Conservation (phyloP, 1,140 invertebrate genomes). For the Tribolium madens region DNA sequence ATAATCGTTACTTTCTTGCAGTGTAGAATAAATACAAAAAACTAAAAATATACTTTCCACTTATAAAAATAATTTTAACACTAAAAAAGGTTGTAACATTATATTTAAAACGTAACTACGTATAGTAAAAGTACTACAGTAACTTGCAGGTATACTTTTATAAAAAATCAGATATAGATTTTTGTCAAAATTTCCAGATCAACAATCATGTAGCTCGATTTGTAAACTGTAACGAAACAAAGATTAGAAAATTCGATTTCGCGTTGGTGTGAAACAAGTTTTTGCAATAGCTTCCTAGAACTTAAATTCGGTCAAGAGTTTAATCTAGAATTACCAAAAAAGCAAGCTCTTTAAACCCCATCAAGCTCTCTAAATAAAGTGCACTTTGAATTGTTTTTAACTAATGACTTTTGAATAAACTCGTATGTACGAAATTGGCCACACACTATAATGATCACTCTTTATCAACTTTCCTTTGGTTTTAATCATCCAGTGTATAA, state of each 20-base stretch:
- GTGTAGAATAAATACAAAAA: background rate
- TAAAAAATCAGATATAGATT: background rate
- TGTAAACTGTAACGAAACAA: background rate
- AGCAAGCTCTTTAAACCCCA: background rate
- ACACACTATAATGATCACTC: conserved; percentile 2
- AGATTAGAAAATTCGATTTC: background rate
- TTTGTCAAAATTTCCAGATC: conserved; percentile 1
- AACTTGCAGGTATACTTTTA: conserved; percentile 6
- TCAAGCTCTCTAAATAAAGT: background rate
- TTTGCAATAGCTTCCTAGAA: background rate
- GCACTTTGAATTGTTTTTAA: background rate
- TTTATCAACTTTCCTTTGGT: conserved; percentile 22
- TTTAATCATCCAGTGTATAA: background rate
- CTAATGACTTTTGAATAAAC: background rate
- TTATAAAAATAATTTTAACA: too few relatives aligned
- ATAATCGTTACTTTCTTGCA: background rate
- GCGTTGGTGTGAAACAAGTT: background rate
- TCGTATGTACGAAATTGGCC: background rate
- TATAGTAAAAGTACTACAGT: background rate
- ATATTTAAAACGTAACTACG: background rate
- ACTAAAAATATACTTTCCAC: too few relatives aligned
- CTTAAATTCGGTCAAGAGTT: background rate
- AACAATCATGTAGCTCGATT: background rate
- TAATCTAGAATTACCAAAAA: background rate
- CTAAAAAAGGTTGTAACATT: background rate